Percentiles rank a stretch among this genome's conserved stretches.
Evolutionary conservation across 1,140 invertebrate genomes (phyloP).

Genomic region (Macrobrachium nipponense): DNA sequence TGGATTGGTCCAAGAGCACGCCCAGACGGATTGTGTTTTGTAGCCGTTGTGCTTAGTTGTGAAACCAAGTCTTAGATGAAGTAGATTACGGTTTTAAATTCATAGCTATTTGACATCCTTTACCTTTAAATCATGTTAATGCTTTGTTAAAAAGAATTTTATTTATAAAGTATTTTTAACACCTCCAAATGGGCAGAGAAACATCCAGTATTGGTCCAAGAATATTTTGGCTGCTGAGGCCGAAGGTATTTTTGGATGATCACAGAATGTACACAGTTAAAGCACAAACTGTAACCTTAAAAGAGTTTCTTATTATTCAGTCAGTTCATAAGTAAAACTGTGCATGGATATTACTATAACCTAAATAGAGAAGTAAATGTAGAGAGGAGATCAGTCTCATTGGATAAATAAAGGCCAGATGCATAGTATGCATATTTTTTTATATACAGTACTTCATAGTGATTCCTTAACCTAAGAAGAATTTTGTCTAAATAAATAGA

Average conservation of each 20-base stretch:
- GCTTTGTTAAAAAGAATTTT: background rate
- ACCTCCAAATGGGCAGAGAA: conserved; percentile 15
- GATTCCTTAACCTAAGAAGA: conserved; percentile 33
- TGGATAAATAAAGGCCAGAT: conserved; percentile 34
- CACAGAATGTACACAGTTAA: conserved; percentile 8
- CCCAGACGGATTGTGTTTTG: conserved; percentile 54
- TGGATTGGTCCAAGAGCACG: conserved; percentile 55
- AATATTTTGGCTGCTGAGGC: background rate
- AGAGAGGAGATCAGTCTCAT: conserved; percentile 41
- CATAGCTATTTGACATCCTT: background rate
- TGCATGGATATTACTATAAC: conserved; percentile 48
- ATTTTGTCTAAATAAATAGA: conserved; percentile 55
- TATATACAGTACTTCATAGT: conserved; percentile 30
- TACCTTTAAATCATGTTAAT: background rate
- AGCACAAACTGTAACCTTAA: conserved; percentile 3
- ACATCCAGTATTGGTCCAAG: background rate
- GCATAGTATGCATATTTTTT: conserved; percentile 37
- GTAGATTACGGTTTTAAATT: background rate
- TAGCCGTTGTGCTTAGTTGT: conserved; percentile 35
- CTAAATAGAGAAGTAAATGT: conserved; percentile 55
- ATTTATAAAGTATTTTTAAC: background rate
- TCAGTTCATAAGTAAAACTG: conserved; percentile 49
- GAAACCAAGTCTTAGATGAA: conserved; percentile 2
- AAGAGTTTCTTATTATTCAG: background rate
- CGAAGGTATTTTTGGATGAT: background rate